Conservation (phyloP, 2,113 vertebrate genomes). For the Gracilinanus agilis region DNA sequence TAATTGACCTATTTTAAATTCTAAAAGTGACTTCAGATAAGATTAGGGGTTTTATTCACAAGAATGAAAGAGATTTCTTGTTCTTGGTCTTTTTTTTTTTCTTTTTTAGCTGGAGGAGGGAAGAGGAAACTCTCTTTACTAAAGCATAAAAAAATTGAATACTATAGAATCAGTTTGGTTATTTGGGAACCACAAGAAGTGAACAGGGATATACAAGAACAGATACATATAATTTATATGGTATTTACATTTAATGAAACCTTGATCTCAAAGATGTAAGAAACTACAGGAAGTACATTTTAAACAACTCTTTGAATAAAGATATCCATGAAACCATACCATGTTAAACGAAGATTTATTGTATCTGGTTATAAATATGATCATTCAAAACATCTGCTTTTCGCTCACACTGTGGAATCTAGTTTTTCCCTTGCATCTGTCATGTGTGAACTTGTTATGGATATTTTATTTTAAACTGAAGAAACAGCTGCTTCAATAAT, state of each 20-base stretch:
- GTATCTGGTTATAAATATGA: constrained; percentile 82
- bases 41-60: constrained; percentile 18
- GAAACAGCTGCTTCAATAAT: constrained; percentile 88
- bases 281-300: constrained; percentile 75
- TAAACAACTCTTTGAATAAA: constrained; percentile 69
- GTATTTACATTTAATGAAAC: constrained; percentile 69
- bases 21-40: constrained; percentile 24
- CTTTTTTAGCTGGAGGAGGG: neutral
- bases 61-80: neutral
- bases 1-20: constrained; percentile 30
- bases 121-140: constrained; percentile 16
- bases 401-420: constrained; percentile 84
- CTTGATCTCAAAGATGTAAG: constrained; percentile 65
- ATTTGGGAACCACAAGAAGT: constrained; percentile 59
- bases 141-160: constrained; percentile 49
- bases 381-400: constrained; percentile 90
- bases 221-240: constrained; percentile 43
- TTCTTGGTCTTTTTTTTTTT: neutral
- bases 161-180: constrained; percentile 40
- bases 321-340: constrained; percentile 63
- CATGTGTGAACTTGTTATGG: constrained; percentile 90
- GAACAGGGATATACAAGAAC: constrained; percentile 36
- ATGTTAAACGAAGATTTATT: constrained; percentile 77
- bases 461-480: constrained; percentile 87
- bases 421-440: constrained; percentile 88